phyloP scores from a whole-genome alignment of 2,888 invertebrate genomes.

The Limnephilus rhombicus region DNA sequence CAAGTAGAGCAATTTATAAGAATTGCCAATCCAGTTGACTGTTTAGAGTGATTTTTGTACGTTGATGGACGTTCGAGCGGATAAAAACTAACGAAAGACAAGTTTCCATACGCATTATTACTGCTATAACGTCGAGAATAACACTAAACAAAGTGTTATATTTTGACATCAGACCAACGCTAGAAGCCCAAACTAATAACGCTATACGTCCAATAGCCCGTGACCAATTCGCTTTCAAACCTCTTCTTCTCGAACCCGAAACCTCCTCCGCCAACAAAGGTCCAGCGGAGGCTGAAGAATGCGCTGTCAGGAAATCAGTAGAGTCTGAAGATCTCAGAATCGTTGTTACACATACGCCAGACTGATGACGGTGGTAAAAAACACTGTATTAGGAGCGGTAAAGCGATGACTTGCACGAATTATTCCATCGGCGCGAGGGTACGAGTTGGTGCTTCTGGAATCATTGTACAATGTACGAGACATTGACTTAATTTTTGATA shows the following conservation, averaged over 20 bases:
- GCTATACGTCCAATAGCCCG: not conserved
- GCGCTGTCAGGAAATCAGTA: not conserved
- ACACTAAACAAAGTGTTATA: not conserved
- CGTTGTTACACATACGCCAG: slow-evolving; percentile 9
- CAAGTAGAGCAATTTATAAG: too few species aligned
- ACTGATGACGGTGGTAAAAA: not conserved
- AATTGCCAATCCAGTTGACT: too few species aligned
- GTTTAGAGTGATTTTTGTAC: too few species aligned
- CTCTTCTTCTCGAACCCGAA: not conserved
- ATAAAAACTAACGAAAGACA: too few species aligned
- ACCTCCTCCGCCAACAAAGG: not conserved
- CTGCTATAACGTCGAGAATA: not conserved
- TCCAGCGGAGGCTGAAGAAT: slow-evolving; percentile 5
- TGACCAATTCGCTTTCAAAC: slow-evolving; percentile 9
- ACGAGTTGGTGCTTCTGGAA: not conserved
- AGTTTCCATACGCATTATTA: not conserved
- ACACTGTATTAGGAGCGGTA: not conserved
- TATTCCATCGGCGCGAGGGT: not conserved
- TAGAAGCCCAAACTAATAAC: not conserved
- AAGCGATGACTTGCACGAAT: slow-evolving; percentile 11
- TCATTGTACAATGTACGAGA: not conserved
- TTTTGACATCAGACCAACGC: slow-evolving; percentile 3
- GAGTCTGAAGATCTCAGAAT: not conserved
- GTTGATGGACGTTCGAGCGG: too few species aligned
- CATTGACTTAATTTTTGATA: not conserved